Evolutionary conservation across 2,113 vertebrate genomes (phyloP).

Genomic region (Circaetus gallicus): DNA sequence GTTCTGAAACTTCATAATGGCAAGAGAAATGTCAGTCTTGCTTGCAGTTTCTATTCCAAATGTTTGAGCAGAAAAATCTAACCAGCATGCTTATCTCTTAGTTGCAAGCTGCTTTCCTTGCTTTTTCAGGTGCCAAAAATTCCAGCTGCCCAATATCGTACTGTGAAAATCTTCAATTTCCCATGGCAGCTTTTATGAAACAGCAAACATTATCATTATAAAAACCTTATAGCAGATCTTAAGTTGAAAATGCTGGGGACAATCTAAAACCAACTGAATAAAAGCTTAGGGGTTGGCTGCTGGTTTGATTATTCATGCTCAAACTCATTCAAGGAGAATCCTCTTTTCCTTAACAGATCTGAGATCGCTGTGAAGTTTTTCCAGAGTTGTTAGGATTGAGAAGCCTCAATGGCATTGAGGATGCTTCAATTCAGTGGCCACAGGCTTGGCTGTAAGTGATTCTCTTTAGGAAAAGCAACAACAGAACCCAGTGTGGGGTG

Average conservation of each 20-base stretch:
- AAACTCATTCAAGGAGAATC: background rate
- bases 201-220: background rate
- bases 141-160: background rate
- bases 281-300: background rate
- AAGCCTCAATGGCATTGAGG: background rate
- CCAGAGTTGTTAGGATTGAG: background rate
- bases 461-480: background rate
- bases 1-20: background rate
- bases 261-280: background rate
- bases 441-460: background rate
- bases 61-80: background rate
- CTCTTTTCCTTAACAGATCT: background rate
- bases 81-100: background rate
- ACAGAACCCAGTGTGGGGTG: background rate
- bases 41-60: background rate
- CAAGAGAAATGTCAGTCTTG: background rate
- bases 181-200: background rate
- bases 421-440: background rate
- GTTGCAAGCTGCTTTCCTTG: background rate
- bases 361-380: background rate
- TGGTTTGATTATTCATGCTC: background rate
- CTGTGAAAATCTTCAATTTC: slow-evolving; percentile 6
- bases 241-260: background rate
- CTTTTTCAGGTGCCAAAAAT: slow-evolving; percentile 9
- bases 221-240: background rate